A percentile compares a stretch with the other conserved stretches of the same genome.
phyloP scores from a whole-genome alignment of 1,140 invertebrate genomes.

The Solenopsis fugax region DNA sequence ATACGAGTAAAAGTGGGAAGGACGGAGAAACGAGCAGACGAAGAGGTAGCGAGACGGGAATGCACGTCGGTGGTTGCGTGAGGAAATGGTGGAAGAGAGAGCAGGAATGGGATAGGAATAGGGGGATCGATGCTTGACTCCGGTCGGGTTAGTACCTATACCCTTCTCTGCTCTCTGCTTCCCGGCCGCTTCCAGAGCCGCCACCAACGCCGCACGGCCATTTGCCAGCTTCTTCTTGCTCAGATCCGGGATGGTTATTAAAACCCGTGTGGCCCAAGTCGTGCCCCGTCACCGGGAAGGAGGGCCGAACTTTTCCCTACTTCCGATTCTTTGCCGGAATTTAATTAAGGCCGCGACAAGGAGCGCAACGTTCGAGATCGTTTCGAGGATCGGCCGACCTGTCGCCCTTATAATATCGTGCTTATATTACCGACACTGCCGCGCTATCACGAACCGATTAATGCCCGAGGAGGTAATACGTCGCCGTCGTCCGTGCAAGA shows the following conservation, averaged over 20 bases:
- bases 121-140: conserved; percentile 81
- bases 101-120: conserved; percentile 72
- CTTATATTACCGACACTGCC: conserved; percentile 49
- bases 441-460: conserved; percentile 57
- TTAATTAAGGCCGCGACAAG: conserved; percentile 75
- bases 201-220: conserved; percentile 76
- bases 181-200: conserved; percentile 67
- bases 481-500: conserved; percentile 60
- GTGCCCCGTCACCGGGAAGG: conserved; percentile 56
- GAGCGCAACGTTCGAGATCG: conserved; percentile 69
- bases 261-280: conserved; percentile 75
- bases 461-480: conserved; percentile 59
- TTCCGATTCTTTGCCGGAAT: conserved; percentile 76
- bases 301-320: conserved; percentile 67
- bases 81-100: conserved; percentile 70
- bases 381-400: conserved; percentile 18
- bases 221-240: conserved; percentile 81
- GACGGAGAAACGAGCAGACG: conserved; percentile 29
- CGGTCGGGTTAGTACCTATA: conserved; percentile 65
- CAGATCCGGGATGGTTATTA: conserved; percentile 72
- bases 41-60: conserved; percentile 56
- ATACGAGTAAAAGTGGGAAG: conserved; percentile 47
- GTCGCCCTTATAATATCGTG: conserved; percentile 60
- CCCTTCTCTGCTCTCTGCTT: conserved; percentile 56
- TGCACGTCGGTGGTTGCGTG: conserved; percentile 69